Evolutionary conservation across 2,113 vertebrate genomes (phyloP), one percentile per base, ranked within the genome.

Genomic region (Coreoperca whiteheadi): DNA sequence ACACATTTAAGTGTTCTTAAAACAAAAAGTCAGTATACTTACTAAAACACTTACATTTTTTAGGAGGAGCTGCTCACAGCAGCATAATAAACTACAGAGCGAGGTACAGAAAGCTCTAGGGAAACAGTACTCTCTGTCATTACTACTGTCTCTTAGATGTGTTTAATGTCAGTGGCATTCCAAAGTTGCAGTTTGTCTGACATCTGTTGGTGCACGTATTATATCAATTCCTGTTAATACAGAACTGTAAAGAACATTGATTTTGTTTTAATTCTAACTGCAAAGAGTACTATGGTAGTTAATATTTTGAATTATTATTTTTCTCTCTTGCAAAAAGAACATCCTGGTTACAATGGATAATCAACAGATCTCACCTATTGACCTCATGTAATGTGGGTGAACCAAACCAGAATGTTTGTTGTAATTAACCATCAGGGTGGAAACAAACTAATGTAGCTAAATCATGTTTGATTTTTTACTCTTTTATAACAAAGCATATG

Each of bases 401-500:
- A 54, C 6, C 30, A 53, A 43, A n/a, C 16, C 34, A 8, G 0
- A 37, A 69, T 6, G 10, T 11, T 4, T 50, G 12, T 9, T 39
- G 16, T 30, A 4, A n/a, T 23, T 53, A 54, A 41, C 63, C 32
- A 0, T 2, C 8, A n/a, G 14, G 2, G 5, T 8, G 2, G 5
- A 30, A 30, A 30, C 7, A 30, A 46, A 18, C 3, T 21, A 25
- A 39, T 28, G 23, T 28, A 25, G 18, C 9, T 4, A 21, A 39
- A 4, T 67, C 4, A n/a, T 12, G 8, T 54, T 64, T 15, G 5
- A 34, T 82, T 43, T 68, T 71, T 81, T 83, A 84, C 74, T 83
- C 68, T 86, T 61, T 84, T 85, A 82, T 87, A 67, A 59, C 46
- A 90, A 90, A 89, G 54, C 41, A 71, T 25, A 64, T 28, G 61